A percentile compares a stretch with the other conserved stretches of the same genome.
phyloP scores from a whole-genome alignment of 2,797 vertebrate genomes.

The Ptychadena robeensis region DNA sequence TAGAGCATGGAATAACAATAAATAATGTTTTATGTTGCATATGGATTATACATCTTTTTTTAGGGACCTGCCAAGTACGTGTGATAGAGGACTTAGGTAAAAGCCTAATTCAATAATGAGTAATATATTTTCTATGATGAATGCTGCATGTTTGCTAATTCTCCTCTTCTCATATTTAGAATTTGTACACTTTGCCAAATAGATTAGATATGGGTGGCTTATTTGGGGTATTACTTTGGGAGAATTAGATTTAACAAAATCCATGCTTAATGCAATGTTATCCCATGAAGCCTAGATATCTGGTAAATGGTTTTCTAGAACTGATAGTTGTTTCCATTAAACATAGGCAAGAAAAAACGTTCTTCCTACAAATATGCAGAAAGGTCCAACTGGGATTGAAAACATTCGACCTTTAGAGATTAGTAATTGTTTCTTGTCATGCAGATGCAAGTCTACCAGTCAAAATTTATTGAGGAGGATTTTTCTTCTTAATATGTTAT shows the following conservation, averaged over 20 bases:
- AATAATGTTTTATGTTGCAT: background rate
- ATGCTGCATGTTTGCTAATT: background rate
- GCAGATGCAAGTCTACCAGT: background rate
- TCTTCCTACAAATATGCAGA: background rate
- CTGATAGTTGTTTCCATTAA: background rate
- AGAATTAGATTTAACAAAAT: background rate
- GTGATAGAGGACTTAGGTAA: background rate
- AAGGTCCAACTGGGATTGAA: too few relatives aligned
- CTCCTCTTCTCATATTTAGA: background rate
- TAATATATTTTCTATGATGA: background rate
- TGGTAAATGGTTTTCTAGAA: background rate
- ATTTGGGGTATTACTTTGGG: background rate
- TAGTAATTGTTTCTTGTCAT: background rate
- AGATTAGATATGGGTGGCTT: constrained; percentile 3
- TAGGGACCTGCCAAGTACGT: background rate
- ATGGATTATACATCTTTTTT: background rate
- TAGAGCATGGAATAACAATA: background rate
- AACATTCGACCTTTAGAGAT: too few relatives aligned
- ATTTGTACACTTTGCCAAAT: background rate
- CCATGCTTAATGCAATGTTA: background rate
- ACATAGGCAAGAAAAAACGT: background rate
- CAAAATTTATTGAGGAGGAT: background rate
- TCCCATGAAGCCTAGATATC: background rate
- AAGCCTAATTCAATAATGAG: background rate
- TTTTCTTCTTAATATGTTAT: background rate